These are phyloP conservation scores for Probosciger aterrimus DNA, from an alignment of 2,113 vertebrate genomes.

Conservation along the genomic window DNA sequence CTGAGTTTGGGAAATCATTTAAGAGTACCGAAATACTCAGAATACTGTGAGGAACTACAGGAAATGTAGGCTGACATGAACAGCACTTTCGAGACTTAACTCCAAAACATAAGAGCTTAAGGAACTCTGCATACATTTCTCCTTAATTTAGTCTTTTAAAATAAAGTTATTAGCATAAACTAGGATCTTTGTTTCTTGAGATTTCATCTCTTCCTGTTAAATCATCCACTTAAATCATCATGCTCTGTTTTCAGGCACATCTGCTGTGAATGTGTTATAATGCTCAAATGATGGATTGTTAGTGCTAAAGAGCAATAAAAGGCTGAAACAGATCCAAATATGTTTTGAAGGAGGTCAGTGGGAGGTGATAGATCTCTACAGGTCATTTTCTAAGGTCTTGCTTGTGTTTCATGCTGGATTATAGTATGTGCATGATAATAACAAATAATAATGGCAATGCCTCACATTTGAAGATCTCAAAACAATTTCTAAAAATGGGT, in stretches of 20 bases:
- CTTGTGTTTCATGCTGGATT: background rate
- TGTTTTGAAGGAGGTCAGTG: background rate
- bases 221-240: background rate
- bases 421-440: background rate
- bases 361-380: background rate
- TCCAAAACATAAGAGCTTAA: background rate
- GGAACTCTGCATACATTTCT: background rate
- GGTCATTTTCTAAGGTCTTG: background rate
- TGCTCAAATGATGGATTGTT: background rate
- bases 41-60: background rate
- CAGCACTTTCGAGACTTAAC: background rate
- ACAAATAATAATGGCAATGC: background rate
- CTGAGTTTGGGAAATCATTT: background rate
- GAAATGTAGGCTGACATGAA: background rate
- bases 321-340: background rate
- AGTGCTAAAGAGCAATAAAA: background rate
- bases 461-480: background rate
- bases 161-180: constrained; percentile 7
- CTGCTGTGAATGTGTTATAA: background rate
- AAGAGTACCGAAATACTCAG: background rate
- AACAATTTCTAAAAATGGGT: background rate
- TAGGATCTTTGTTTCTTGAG: constrained; percentile 32
- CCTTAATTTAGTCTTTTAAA: constrained; percentile 4
- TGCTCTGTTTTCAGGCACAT: background rate
- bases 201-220: constrained; percentile 32